Evolutionary conservation across 2,113 vertebrate genomes (phyloP).

Genomic region (Morone chrysops): DNA sequence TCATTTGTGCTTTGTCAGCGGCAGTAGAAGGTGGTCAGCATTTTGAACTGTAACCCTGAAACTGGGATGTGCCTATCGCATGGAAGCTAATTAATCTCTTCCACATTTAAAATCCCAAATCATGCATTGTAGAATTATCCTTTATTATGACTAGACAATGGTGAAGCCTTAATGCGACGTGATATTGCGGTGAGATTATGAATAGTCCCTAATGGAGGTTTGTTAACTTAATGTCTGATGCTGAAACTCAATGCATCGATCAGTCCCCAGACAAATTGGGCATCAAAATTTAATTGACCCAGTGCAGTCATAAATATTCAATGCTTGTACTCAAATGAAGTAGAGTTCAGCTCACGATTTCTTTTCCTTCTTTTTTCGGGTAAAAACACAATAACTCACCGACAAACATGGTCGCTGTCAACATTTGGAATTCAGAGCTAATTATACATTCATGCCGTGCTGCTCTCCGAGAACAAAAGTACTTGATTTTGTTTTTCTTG

Average conservation of each 20-base stretch:
- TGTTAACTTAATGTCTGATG: constrained; percentile 24
- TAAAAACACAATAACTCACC: constrained; percentile 16
- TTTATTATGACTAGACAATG: neutral
- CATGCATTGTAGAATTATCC: too few relatives aligned
- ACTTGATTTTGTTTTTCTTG: constrained; percentile 2
- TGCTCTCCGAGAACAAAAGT: neutral
- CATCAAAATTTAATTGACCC: constrained; percentile 43
- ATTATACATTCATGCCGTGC: constrained; percentile 15
- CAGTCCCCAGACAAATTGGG: constrained; percentile 37
- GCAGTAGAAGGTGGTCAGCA: neutral
- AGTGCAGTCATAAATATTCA: constrained; percentile 49
- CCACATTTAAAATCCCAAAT: neutral
- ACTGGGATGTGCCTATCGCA: neutral
- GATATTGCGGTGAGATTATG: neutral
- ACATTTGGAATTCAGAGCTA: neutral
- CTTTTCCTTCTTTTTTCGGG: neutral
- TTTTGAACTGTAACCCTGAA: too few relatives aligned
- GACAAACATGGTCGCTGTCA: neutral
- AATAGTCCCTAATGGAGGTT: neutral
- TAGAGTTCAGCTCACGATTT: neutral
- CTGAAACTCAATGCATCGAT: neutral
- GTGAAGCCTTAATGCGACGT: neutral
- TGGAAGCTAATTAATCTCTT: neutral
- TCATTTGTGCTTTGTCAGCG: constrained; percentile 28
- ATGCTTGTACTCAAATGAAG: constrained; percentile 30